Percentiles rank a stretch among this genome's conserved stretches.
phyloP scores from a whole-genome alignment of 2,797 vertebrate species.

The Propithecus perrieri region DNA sequence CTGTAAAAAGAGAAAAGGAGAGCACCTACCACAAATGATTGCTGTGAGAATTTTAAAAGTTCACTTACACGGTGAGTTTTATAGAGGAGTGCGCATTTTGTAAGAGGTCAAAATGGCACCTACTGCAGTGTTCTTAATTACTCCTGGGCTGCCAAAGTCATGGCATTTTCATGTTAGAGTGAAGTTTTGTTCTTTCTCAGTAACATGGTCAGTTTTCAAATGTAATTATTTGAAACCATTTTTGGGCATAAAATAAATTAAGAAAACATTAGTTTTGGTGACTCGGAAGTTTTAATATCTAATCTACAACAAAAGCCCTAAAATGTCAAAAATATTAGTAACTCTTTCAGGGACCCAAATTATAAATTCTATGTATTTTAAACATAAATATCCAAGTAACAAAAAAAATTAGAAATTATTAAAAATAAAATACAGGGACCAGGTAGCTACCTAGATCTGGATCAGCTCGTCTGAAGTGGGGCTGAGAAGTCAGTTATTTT shows the following conservation, averaged over 20 bases:
- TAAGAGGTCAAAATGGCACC: not conserved
- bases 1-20: not conserved
- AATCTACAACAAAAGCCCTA: not conserved
- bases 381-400: not conserved
- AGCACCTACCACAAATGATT: not conserved
- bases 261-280: not conserved
- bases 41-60: not conserved
- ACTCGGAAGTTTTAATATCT: not conserved
- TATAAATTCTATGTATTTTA: not conserved
- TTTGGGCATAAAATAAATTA: not conserved
- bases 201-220: not conserved
- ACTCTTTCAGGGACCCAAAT: not conserved
- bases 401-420: not conserved
- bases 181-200: not conserved
- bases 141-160: not conserved
- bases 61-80: too few relatives aligned
- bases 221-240: not conserved
- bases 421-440: not conserved
- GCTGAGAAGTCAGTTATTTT: not conserved
- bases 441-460: not conserved
- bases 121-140: not conserved
- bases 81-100: not conserved
- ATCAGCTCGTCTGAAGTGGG: not conserved
- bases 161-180: not conserved
- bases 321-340: conserved; percentile 3